Percentiles rank a stretch among this genome's conserved stretches.
Evolutionary conservation across 2,888 invertebrate genomes (phyloP).

Genomic region (Apoderus coryli): DNA sequence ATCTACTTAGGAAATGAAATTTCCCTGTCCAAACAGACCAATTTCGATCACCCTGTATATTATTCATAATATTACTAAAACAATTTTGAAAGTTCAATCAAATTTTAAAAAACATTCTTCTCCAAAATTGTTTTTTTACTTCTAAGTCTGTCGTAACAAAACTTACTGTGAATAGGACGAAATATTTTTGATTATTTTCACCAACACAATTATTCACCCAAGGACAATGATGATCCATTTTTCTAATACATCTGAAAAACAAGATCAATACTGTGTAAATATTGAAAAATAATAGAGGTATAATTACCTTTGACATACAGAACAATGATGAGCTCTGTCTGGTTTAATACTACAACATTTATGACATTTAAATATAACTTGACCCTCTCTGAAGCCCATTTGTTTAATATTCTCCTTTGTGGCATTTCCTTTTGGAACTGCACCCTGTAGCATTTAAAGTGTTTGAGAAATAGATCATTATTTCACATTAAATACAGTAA

Average conservation of each 20-base stretch:
- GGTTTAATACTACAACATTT: conserved; percentile 96
- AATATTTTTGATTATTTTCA: conserved; percentile 98
- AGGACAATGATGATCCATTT: conserved; percentile 85
- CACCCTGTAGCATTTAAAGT: conserved; percentile 41
- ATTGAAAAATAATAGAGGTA: conserved; percentile 2
- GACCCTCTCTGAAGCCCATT: conserved; percentile 82
- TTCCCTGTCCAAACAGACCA: no score
- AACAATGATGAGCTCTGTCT: conserved; percentile 90
- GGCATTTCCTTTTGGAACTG: conserved; percentile 89
- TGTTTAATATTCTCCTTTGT: conserved; percentile 91
- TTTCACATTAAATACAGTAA: no score
- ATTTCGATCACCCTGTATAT: no score
- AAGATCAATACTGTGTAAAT: not conserved
- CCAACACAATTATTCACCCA: conserved; percentile 99
- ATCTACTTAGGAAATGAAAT: no score
- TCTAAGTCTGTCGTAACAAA: no score
- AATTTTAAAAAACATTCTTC: conserved; percentile 1
- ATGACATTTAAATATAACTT: conserved; percentile 88
- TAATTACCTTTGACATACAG: conserved; percentile 71
- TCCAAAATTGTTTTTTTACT: conserved; percentile 5
- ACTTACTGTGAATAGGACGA: conserved; percentile 92
- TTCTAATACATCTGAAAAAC: conserved; percentile 51
- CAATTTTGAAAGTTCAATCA: no score
- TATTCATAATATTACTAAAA: no score
- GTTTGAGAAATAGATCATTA: no score